phyloP scores from a whole-genome alignment of 2,888 invertebrate species.

The Pristionchus arcanus region DNA sequence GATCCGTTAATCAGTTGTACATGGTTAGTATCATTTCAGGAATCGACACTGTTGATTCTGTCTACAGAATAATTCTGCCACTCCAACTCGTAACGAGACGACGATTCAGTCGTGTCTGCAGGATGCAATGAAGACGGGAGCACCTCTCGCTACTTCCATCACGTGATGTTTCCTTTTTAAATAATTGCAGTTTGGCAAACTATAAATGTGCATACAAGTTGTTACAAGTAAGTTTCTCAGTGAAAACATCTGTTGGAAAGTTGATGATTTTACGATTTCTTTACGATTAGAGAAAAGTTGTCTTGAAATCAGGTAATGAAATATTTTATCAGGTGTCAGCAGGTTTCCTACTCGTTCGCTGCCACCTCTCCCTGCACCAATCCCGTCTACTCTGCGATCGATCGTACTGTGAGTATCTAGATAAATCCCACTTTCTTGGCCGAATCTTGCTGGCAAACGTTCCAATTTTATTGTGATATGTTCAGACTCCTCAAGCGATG shows the following conservation, averaged over 20 bases:
- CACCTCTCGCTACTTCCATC: neutral
- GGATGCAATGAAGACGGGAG: neutral
- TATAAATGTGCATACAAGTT: too few relatives aligned
- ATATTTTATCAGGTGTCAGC: neutral
- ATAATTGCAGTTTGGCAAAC: too few relatives aligned
- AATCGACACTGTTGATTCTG: neutral
- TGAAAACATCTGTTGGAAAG: neutral
- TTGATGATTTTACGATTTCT: neutral
- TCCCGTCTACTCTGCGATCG: neutral
- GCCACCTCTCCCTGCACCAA: neutral
- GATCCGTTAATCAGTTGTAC: neutral
- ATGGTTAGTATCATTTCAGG: neutral
- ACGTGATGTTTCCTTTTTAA: neutral
- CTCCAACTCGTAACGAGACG: neutral
- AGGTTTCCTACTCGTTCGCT: neutral
- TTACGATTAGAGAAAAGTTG: too few relatives aligned
- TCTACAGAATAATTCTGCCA: neutral
- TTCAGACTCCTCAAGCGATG: constrained; percentile 24
- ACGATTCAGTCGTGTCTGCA: neutral
- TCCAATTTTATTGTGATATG: too few relatives aligned
- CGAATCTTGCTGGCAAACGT: neutral
- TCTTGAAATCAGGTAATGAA: neutral
- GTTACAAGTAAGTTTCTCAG: too few relatives aligned
- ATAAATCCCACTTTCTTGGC: neutral
- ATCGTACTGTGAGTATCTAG: neutral